A percentile compares a stretch with the other conserved stretches of the same genome.
Conservation (phyloP, 2,797 vertebrate species). For the Adelosebastes latens region DNA sequence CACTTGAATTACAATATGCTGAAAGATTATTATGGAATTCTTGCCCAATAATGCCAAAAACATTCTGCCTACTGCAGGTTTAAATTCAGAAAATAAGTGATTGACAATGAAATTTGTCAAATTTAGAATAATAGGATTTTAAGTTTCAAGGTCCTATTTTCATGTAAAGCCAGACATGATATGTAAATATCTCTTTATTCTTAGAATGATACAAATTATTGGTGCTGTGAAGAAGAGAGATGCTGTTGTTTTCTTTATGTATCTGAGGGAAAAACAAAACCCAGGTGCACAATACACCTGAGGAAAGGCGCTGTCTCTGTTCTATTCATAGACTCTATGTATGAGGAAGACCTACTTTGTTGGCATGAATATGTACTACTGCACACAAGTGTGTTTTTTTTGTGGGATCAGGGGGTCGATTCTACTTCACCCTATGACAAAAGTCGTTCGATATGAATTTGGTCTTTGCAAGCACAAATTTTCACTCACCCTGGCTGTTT, state of each 20-base stretch:
- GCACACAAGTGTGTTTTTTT: neutral
- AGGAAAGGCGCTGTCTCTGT: conserved; percentile 9
- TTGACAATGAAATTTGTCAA: neutral
- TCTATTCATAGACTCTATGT: conserved; percentile 21
- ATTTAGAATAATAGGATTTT: neutral
- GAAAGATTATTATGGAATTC: neutral
- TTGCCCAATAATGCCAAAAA: no score
- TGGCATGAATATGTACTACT: neutral
- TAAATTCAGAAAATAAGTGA: neutral
- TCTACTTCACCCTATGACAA: neutral
- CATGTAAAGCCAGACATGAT: neutral
- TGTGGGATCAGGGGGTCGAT: neutral
- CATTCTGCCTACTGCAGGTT: no score
- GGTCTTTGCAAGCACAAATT: neutral
- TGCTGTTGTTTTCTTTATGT: neutral
- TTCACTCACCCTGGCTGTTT: neutral
- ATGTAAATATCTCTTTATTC: neutral
- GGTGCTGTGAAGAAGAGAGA: neutral
- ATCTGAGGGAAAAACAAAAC: neutral
- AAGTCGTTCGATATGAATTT: neutral
- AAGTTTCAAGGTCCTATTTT: neutral
- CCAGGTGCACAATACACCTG: conserved; percentile 18
- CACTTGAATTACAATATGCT: neutral
- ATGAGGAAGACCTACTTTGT: conserved; percentile 8
- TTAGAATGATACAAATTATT: neutral